These are phyloP conservation scores for Neomorphus geoffroyi DNA, from an alignment of 2,797 vertebrate species.

Conservation along the genomic window DNA sequence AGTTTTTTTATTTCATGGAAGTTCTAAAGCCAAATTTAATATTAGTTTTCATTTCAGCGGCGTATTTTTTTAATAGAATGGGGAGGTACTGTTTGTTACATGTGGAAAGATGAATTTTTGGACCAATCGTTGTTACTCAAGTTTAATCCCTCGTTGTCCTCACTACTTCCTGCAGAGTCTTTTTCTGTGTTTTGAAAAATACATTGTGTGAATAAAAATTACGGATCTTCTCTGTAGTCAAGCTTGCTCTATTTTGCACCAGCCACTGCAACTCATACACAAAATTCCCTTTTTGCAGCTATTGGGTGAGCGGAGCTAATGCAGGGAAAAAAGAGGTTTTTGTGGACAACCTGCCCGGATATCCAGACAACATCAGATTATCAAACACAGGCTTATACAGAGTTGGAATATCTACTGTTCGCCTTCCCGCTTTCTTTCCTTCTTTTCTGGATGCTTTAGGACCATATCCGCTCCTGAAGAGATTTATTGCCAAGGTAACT, in stretches of 20 bases:
- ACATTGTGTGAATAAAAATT: background rate
- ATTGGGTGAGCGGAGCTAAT: slow-evolving; percentile 76
- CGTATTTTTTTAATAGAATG: background rate
- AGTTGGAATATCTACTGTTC: slow-evolving; percentile 76
- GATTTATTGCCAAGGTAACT: slow-evolving; percentile 77
- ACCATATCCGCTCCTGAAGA: slow-evolving; percentile 75
- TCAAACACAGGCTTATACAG: slow-evolving; percentile 75
- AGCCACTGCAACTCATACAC: background rate
- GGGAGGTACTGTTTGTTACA: background rate
- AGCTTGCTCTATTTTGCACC: background rate
- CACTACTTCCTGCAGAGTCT: background rate
- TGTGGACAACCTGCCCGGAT: slow-evolving; percentile 80
- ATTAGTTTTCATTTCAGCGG: background rate
- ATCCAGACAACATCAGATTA: slow-evolving; percentile 81
- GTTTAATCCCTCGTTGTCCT: background rate
- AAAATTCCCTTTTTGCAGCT: slow-evolving; percentile 53
- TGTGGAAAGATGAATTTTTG: background rate
- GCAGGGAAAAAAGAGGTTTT: slow-evolving; percentile 74
- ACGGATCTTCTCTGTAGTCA: background rate
- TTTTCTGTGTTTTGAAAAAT: background rate
- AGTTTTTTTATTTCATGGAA: background rate
- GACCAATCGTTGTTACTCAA: background rate
- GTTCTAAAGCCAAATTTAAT: background rate
- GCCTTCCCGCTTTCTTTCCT: slow-evolving; percentile 67
- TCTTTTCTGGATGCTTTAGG: slow-evolving; percentile 81